Evolutionary conservation across 2,888 invertebrate genomes (phyloP).

Genomic region (Perdita meconis): DNA sequence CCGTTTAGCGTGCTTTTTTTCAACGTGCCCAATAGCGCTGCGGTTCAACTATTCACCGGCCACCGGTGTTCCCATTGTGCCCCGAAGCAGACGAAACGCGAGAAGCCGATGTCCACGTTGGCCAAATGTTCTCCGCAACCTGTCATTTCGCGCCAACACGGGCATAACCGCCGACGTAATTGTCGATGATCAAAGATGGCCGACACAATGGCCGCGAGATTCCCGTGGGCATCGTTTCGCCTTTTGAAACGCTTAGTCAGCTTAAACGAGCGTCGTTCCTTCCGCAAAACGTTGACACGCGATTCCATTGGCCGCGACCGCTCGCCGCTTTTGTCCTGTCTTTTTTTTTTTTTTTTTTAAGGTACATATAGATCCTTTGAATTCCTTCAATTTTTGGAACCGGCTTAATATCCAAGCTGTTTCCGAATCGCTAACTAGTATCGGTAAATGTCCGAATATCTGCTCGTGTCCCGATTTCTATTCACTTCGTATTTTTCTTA

Average conservation of each 20-base stretch:
- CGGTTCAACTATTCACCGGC: constrained; percentile 44
- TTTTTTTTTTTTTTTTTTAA: neutral
- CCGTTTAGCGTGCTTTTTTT: constrained; percentile 23
- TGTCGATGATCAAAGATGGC: constrained; percentile 52
- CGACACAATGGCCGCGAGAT: constrained; percentile 58
- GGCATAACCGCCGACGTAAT: constrained; percentile 50
- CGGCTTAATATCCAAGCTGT: neutral
- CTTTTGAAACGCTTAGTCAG: constrained; percentile 5
- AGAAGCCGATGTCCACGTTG: constrained; percentile 34
- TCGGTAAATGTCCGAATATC: too few species aligned
- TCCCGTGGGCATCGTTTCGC: constrained; percentile 39
- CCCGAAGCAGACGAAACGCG: neutral
- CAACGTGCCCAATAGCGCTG: constrained; percentile 39
- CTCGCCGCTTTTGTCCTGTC: constrained; percentile 50
- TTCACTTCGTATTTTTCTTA: too few species aligned
- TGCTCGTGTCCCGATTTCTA: too few species aligned
- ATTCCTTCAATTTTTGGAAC: constrained; percentile 33
- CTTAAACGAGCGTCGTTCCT: constrained; percentile 29
- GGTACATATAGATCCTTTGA: constrained; percentile 26
- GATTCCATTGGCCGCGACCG: constrained; percentile 37
- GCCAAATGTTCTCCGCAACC: constrained; percentile 56
- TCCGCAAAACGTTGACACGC: constrained; percentile 55
- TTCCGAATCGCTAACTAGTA: constrained; percentile 43
- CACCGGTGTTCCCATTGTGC: constrained; percentile 29
- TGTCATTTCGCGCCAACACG: constrained; percentile 52